Percentiles rank a stretch among this genome's conserved stretches.
Evolutionary conservation across 2,797 vertebrate species (phyloP).

Genomic region (Sebastes hubbsi): DNA sequence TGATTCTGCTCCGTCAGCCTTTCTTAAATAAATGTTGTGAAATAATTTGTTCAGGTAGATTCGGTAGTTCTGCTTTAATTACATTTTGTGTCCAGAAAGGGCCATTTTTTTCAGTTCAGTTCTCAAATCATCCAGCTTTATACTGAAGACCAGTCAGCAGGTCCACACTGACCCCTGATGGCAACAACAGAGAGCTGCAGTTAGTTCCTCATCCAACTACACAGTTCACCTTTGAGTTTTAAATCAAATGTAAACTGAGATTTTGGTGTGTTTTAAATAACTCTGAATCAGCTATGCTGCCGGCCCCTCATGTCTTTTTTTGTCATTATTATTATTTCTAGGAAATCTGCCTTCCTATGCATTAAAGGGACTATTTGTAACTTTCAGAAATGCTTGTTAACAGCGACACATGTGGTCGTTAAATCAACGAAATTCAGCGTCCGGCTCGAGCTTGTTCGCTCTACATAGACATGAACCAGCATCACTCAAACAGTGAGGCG

Average conservation of each 20-base stretch:
- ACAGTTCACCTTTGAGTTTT: not conserved
- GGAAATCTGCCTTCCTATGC: too few relatives aligned
- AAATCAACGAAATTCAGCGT: too few relatives aligned
- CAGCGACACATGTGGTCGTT: too few relatives aligned
- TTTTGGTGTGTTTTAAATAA: not conserved
- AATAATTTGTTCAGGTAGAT: conserved; percentile 4
- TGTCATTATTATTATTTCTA: too few relatives aligned
- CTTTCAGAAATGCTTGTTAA: too few relatives aligned
- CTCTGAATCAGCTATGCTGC: too few relatives aligned
- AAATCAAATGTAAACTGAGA: not conserved
- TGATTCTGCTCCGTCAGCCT: not conserved
- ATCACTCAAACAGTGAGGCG: too few relatives aligned
- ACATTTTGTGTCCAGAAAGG: conserved; percentile 8
- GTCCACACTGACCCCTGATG: conserved; percentile 53
- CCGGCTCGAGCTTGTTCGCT: too few relatives aligned
- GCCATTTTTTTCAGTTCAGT: not conserved
- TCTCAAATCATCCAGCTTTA: not conserved
- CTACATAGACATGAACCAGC: too few relatives aligned
- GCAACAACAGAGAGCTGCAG: not conserved
- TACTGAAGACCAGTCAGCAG: not conserved
- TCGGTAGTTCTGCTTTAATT: conserved; percentile 13
- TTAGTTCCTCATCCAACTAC: not conserved
- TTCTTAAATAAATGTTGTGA: not conserved
- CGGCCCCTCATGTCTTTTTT: too few relatives aligned
- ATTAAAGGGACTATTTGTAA: too few relatives aligned